Conservation (phyloP, 2,113 vertebrate genomes). For the Hippopotamus amphibius region DNA sequence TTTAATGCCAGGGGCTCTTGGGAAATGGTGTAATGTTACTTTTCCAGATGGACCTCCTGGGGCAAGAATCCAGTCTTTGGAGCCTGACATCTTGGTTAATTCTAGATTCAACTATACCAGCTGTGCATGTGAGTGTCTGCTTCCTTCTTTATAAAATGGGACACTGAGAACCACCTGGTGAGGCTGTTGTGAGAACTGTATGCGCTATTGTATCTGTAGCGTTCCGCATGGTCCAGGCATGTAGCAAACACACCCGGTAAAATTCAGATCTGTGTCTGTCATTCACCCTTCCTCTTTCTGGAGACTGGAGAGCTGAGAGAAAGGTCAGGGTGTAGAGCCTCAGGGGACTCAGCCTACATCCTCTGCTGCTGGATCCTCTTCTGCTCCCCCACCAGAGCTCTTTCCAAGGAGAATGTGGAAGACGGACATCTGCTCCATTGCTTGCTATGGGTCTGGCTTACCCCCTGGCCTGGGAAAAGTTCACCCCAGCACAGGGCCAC, state of each 20-base stretch:
- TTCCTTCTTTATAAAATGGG: neutral
- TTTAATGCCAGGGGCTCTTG: neutral
- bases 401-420: neutral
- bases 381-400: neutral
- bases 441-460: neutral
- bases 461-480: neutral
- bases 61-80: neutral
- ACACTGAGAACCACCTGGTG: neutral
- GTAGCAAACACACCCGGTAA: neutral
- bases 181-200: neutral
- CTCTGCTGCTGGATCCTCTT: neutral
- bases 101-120: neutral
- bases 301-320: neutral
- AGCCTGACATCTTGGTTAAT: neutral
- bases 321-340: neutral
- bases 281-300: neutral
- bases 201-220: accelerated
- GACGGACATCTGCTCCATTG: neutral
- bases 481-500: neutral
- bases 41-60: neutral
- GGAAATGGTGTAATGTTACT: neutral
- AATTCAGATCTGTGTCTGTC: neutral
- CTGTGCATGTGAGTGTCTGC: neutral
- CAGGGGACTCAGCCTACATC: neutral
- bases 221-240: neutral